These are phyloP conservation scores for Notodonta ziczac DNA, from an alignment of 2,888 invertebrate genomes.

Conservation along the genomic window DNA sequence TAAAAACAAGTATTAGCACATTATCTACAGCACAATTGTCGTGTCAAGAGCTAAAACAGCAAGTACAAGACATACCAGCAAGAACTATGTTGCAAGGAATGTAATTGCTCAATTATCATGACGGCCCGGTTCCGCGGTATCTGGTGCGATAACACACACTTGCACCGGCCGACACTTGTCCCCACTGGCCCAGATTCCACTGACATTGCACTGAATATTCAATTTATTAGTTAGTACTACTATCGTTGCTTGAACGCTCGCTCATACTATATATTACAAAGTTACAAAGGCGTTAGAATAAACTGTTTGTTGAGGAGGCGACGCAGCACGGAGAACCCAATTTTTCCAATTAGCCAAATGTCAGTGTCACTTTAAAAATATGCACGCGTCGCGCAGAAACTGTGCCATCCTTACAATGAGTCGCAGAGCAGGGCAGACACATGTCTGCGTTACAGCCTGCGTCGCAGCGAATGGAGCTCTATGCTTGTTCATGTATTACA, in stretches of 20 bases:
- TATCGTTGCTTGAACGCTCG: not conserved
- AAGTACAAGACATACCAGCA: not conserved
- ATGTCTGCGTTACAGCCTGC: no score
- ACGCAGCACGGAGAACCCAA: no score
- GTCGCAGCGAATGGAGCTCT: no score
- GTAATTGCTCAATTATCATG: constrained; percentile 74
- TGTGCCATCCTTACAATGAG: no score
- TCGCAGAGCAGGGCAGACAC: no score
- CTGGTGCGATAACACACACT: constrained; percentile 42
- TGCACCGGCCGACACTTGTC: constrained; percentile 30
- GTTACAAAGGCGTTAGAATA: not conserved
- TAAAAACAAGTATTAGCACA: no score
- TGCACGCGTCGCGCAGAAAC: no score
- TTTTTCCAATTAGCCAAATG: no score
- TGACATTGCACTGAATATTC: constrained; percentile 60
- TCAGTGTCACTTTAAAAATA: no score
- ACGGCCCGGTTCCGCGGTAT: constrained; percentile 54
- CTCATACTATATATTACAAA: not conserved
- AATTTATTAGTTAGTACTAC: not conserved
- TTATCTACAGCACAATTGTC: no score
- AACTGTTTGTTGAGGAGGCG: no score
- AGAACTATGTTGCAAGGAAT: constrained; percentile 60
- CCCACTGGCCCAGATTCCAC: constrained; percentile 64
- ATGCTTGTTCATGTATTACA: no score
- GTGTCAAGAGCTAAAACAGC: not conserved